Base-by-base conservation (phyloP, 1,140 invertebrate genomes). In the Leptinotarsa undecemlineata region DNA sequence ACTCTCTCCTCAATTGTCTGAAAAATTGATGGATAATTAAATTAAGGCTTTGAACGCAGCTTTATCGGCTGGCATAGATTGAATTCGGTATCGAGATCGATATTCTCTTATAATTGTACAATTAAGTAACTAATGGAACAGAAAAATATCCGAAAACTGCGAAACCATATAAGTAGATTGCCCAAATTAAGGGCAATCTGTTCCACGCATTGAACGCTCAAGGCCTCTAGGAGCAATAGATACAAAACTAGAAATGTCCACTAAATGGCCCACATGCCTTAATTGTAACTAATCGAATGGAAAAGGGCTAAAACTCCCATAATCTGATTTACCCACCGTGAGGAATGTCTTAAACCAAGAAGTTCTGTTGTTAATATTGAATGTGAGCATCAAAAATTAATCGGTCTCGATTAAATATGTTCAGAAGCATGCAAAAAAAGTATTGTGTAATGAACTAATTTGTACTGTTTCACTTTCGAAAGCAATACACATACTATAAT, bases 281-380 rank as follows among this genome's bases (percentile, higher is more conserved):
- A 66, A 66, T 66, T 66, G 63, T 66, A 66, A 19, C 63, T 66
- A 66, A 66, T 66, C 15, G 63, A 23, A 66, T 66, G 63, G 33
- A 66, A 66, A 42, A 66, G 63, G 63, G 63, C 63, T 66, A 23
- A 66, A 23, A 66, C 63, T 20, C n/a, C 1, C 20, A 14, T 19
- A 61, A 61, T 61, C 17, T 17, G 23, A 21, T 66, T 66, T 66
- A 11, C 8, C 8, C 8, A 8, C 33, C 33, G 6, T 42, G 11
- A 42, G 33, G 33, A 42, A 42, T 42, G 8, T 42, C 33, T 42
- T 11, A 11, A 11, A 3, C 33, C 33, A 42, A 42, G 11, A 8
- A n/a, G n/a, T n/a, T 42, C 2, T 42, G 8, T 42, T 42, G 8
- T 42, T 11, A 42, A 42, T 33, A 33, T 33, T 33, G 26, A 33